Evolutionary conservation across 2,113 vertebrate genomes (phyloP), one percentile per base, ranked within the genome.

Genomic region (Orycteropus afer): DNA sequence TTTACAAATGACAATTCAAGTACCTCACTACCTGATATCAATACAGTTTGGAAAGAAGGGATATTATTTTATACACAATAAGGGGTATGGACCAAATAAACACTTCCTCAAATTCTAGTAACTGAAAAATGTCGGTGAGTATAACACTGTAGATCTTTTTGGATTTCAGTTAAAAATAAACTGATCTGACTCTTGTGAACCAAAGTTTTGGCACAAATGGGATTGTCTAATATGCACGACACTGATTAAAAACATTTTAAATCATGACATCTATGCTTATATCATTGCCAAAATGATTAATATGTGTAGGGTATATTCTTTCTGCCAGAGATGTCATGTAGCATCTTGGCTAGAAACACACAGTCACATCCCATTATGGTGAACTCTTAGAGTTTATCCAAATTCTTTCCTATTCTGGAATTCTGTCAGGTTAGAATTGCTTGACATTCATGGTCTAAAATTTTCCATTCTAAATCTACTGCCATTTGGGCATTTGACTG

Each of bases 261-360:
- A 91, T 97, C 90, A 90, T 96, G 92, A 95, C 93, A 92, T 93
- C 86, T 97, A 63, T 92, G 88, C 95, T 97, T 96, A 95, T 85
- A 95, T 97, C 95, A 97, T 95, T 96, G 92, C 86, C 88, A 96
- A 92, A 94, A 85, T 96, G 96, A 97, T 90, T 97, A 95, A 97
- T 95, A 92, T 86, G 74, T 97, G 94, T 96, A 96, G 90, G 88
- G 94, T 95, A 95, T 91, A 94, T 93, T 95, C 90, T 92, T 97
- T 93, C 82, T 97, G 96, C 92, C 96, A 96, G 96, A 90, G 93
- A 95, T 95, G 93, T 96, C 95, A 95, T 53, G 3, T 90, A 97
- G 92, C 49, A 9, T 97, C 78, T 96, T 95, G 89, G 95, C 94
- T 96, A 83, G 92, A 93, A 97, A 95, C 40, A 94, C 61, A 92